Conservation (phyloP, 64 coral and sea anemone genomes). For the Orbicella faveolata region DNA sequence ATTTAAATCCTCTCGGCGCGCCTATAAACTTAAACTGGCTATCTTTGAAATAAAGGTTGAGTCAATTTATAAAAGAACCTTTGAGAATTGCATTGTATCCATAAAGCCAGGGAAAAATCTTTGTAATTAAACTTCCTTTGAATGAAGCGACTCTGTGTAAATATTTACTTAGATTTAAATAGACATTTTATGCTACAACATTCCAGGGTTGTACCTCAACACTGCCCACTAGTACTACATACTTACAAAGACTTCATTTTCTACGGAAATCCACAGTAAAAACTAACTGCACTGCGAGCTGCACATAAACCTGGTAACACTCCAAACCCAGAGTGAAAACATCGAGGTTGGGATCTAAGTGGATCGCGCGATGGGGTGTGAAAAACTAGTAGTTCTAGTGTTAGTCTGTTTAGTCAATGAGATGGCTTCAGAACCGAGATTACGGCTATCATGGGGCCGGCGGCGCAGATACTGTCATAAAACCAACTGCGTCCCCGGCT, state of each 20-base stretch:
- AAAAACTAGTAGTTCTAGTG: not conserved
- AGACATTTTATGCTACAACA: constrained; percentile 20
- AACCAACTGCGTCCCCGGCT: constrained; percentile 1
- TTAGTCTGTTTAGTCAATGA: not conserved
- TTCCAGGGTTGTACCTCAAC: constrained; percentile 24
- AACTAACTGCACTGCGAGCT: not conserved
- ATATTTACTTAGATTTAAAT: constrained; percentile 48
- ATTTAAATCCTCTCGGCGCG: too few relatives aligned
- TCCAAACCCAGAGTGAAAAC: not conserved
- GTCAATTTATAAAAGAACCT: too few relatives aligned
- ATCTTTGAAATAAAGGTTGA: too few relatives aligned
- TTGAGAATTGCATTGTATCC: too few relatives aligned
- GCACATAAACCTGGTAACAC: not conserved
- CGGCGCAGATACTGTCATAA: not conserved
- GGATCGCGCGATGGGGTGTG: not conserved
- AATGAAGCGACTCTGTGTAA: constrained; percentile 12
- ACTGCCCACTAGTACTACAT: not conserved
- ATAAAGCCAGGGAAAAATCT: too few relatives aligned
- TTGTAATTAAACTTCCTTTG: not conserved
- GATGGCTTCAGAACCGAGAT: constrained; percentile 12
- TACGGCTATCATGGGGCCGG: not conserved
- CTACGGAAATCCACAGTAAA: not conserved
- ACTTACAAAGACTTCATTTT: not conserved
- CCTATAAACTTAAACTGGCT: too few relatives aligned
- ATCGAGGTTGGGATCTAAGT: not conserved